Conservation (phyloP, 2,888 invertebrate genomes). For the Pseudococcus jackbeardsleyi region DNA sequence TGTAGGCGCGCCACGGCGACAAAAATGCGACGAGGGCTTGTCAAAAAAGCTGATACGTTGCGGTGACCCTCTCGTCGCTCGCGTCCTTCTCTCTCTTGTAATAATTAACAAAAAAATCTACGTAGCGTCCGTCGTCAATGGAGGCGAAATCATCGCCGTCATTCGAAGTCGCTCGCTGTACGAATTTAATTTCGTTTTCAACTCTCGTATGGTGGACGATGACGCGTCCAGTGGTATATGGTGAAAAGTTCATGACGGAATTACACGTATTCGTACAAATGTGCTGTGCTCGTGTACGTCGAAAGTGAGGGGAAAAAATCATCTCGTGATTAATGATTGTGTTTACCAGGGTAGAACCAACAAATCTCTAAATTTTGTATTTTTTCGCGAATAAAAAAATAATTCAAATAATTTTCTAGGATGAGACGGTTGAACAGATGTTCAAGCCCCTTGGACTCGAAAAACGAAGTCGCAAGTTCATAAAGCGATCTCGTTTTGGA, state of each 20-base stretch:
- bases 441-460: too few species aligned
- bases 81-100: neutral
- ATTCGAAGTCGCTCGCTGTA: neutral
- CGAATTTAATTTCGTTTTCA: neutral
- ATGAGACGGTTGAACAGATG: too few species aligned
- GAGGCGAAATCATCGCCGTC: neutral
- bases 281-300: neutral
- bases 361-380: neutral
- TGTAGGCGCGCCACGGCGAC: neutral
- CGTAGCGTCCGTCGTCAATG: neutral
- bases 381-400: too few species aligned
- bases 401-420: too few species aligned
- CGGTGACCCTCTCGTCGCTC: neutral
- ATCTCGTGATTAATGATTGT: neutral
- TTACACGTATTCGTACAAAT: neutral
- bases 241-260: neutral
- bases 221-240: neutral
- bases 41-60: slow-evolving; percentile 12
- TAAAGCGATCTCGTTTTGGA: too few species aligned
- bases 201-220: neutral
- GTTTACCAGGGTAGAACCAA: too few species aligned
- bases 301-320: neutral
- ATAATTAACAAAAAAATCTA: neutral
- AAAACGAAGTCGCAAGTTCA: too few species aligned
- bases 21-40: slow-evolving; percentile 12